Evolutionary conservation across 2,113 vertebrate species (phyloP).

Genomic region (Maccullochella peelii): DNA sequence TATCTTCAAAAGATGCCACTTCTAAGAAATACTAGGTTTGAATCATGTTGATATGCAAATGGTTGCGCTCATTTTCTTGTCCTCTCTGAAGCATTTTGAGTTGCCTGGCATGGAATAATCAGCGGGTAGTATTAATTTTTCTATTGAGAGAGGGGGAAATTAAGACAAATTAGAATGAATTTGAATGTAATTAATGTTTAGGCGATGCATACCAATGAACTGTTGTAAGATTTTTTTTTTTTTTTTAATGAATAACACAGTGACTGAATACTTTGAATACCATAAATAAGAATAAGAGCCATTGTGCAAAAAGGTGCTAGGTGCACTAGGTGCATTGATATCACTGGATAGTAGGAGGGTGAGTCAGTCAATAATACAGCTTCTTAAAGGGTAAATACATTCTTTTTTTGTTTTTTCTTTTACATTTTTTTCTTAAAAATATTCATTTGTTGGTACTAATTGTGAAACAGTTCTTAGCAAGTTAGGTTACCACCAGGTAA

Average conservation of each 20-base stretch:
- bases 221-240: conserved; percentile 42
- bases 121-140: conserved; percentile 60
- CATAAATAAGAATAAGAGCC: conserved; percentile 53
- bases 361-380: neutral
- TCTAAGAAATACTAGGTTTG: conserved; percentile 56
- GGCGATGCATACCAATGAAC: conserved; percentile 68
- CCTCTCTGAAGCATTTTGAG: conserved; percentile 62
- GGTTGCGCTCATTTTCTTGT: conserved; percentile 53
- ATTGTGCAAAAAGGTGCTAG: conserved; percentile 29
- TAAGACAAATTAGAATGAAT: conserved; percentile 78
- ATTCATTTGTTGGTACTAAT: neutral
- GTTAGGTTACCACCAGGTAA: neutral
- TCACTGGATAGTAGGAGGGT: neutral
- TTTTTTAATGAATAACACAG: conserved; percentile 72
- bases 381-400: neutral
- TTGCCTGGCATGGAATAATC: conserved; percentile 63
- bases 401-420: neutral
- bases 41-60: conserved; percentile 71
- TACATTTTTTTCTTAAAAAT: neutral
- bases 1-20: conserved; percentile 58
- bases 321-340: conserved; percentile 3
- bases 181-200: conserved; percentile 74
- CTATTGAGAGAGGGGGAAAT: conserved; percentile 58
- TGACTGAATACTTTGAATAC: conserved; percentile 59
- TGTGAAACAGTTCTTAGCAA: neutral